These are phyloP conservation scores for Elaphurus davidianus DNA, from an alignment of 2,113 vertebrate species.

Conservation along the genomic window DNA sequence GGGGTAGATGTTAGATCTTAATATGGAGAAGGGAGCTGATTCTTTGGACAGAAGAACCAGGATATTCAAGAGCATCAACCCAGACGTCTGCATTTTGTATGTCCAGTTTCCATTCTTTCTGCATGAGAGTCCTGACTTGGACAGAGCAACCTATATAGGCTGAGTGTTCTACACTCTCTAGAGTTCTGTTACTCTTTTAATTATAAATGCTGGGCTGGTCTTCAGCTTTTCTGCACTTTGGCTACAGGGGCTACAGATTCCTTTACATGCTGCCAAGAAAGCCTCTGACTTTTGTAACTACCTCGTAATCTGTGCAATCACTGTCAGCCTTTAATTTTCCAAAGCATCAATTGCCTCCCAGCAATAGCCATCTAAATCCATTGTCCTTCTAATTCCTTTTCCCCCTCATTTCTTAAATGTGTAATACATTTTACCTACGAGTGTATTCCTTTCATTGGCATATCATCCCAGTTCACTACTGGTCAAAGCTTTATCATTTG, in stretches of 20 bases:
- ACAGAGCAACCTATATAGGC: background rate
- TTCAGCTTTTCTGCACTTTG: background rate
- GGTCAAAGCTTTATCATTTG: background rate
- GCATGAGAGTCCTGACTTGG: background rate
- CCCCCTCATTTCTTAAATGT: background rate
- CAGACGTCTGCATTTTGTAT: rapidly evolving
- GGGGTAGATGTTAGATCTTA: background rate
- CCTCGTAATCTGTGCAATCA: background rate
- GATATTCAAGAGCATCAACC: background rate
- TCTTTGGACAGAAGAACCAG: background rate
- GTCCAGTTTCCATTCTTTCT: background rate
- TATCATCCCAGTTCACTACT: background rate
- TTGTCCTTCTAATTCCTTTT: background rate
- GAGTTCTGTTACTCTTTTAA: background rate
- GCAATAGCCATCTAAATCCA: background rate
- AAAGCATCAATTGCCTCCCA: background rate
- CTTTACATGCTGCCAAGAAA: background rate
- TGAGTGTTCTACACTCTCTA: background rate
- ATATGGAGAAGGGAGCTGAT: background rate
- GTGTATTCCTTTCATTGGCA: background rate
- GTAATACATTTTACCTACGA: background rate
- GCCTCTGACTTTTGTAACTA: background rate
- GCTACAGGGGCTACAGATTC: background rate
- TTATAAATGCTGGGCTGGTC: background rate
- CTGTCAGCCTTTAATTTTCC: background rate